A percentile compares a stretch with the other conserved stretches of the same genome.
phyloP scores from a whole-genome alignment of 2,888 invertebrate species.

The Liodrosophila aerea region DNA sequence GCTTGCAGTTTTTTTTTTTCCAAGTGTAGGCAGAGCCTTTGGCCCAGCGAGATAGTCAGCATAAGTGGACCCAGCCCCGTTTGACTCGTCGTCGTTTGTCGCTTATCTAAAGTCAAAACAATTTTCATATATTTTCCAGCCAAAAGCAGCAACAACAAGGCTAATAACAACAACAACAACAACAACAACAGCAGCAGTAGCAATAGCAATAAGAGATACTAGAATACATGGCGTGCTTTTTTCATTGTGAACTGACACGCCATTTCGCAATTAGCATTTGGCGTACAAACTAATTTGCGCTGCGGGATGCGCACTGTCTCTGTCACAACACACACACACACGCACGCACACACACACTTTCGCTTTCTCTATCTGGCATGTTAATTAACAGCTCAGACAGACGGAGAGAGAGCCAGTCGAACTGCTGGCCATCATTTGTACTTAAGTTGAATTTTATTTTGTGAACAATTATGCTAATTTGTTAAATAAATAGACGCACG shows the following conservation, averaged over 20 bases:
- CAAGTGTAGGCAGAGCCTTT: too few species aligned
- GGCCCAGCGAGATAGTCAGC: too few species aligned
- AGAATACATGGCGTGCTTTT: slow-evolving; percentile 42
- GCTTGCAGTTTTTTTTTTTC: too few species aligned
- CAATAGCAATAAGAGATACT: not conserved
- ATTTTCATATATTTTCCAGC: slow-evolving; percentile 78
- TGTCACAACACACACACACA: too few species aligned
- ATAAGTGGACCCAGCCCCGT: slow-evolving; percentile 16
- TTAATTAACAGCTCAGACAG: not conserved
- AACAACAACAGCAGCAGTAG: slow-evolving; percentile 1
- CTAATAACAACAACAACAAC: slow-evolving; percentile 13
- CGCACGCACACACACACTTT: too few species aligned
- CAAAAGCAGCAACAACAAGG: slow-evolving; percentile 19
- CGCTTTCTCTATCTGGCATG: too few species aligned
- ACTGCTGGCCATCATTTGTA: slow-evolving; percentile 74
- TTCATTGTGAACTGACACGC: slow-evolving; percentile 80
- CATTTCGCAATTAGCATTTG: slow-evolving; percentile 79
- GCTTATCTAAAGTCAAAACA: slow-evolving; percentile 82
- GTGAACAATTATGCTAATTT: slow-evolving; percentile 81
- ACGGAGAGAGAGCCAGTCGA: slow-evolving; percentile 6
- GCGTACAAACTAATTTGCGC: slow-evolving; percentile 81
- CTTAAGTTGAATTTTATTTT: slow-evolving; percentile 80
- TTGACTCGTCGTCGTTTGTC: slow-evolving; percentile 55
- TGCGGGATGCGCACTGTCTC: slow-evolving; percentile 74
- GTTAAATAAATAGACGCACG: slow-evolving; percentile 75